Evolutionary conservation across 2,888 invertebrate species (phyloP), one percentile per base, ranked within the genome.

Genomic region (Hanleya hanleyi): DNA sequence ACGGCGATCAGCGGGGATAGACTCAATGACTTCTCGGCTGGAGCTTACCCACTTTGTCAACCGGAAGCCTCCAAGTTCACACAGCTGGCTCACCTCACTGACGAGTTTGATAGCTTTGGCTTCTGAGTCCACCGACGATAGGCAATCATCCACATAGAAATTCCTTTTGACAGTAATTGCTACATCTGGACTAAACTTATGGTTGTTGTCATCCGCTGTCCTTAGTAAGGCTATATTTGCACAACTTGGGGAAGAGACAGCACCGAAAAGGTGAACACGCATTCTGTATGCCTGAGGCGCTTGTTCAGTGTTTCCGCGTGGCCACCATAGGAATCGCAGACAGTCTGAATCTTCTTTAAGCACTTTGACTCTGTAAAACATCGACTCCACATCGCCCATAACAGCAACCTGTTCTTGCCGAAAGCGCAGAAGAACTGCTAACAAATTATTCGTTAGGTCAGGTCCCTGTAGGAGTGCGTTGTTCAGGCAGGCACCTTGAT

Each of bases 91-190:
- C n/a, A 41, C 57, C 15, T 41, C 38, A 26, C 26, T 57, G 32
- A 73, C 32, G 6, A 73, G 22, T 29, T 51, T 26, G 6, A 62
- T 32, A 9, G 73, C 73, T 29, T 73, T n/a, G 7, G 26, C 50
- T 6, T n/a, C 49, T 9, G 37, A 12, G 15, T 26, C 32, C 12
- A 38, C 9, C 6, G 73, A 71, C 7, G 22, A 35, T 5, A 71
- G 72, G 6, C 62, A 64, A 35, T 73, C 71, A 33, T 73, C 73
- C 15, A 73, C 70, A 35, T 73, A 73, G 47, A 73, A 73, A 26
- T 64, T 57, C 9, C 41, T 35, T 5, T 22, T 29, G n/a, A 73
- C 71, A 32, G 66, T 37, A 12, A 71, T 38, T 6, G 15, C 6
- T 6, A 71, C 70, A 26, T 71, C 49, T 5, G 36, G 5, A 29